A percentile compares a stretch with the other conserved stretches of the same genome.
Evolutionary conservation across 2,888 invertebrate species (phyloP).

Genomic region (Tuberolachnus salignus): DNA sequence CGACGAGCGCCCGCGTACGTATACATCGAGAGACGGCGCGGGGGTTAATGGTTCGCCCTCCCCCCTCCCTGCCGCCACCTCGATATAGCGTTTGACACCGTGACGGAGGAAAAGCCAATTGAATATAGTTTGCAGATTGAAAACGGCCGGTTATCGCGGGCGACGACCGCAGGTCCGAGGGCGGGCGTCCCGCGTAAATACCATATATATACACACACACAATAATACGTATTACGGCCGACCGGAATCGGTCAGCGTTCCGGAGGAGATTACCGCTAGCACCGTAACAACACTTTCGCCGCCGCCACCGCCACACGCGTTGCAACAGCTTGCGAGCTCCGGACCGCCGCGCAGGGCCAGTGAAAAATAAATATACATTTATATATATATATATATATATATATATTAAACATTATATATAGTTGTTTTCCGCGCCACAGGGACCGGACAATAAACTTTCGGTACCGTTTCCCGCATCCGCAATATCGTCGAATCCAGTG

Average conservation of each 20-base stretch:
- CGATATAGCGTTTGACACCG: conserved; percentile 18
- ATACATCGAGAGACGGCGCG: conserved; percentile 21
- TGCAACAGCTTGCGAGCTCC: conserved; percentile 49
- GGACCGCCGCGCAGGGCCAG: not conserved
- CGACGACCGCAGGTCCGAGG: not conserved
- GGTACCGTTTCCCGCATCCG: no score
- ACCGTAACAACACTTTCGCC: conserved; percentile 47
- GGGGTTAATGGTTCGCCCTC: not conserved
- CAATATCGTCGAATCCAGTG: no score
- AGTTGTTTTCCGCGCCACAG: no score
- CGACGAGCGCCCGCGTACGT: not conserved
- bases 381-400: no score
- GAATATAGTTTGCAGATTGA: conserved; percentile 54
- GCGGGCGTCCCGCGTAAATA: not conserved
- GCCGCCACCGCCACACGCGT: conserved; percentile 14
- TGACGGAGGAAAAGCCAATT: conserved; percentile 56
- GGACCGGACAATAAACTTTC: not conserved
- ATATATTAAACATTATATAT: no score
- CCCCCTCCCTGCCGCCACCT: conserved; percentile 24
- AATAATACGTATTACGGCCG: not conserved
- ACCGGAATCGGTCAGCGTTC: conserved; percentile 30
- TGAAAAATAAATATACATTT: no score
- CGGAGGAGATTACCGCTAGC: conserved; percentile 38
- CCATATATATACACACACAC: no score
- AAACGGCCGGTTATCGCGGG: conserved; percentile 44